A percentile compares a stretch with the other conserved stretches of the same genome.
phyloP scores from a whole-genome alignment of 2,888 invertebrate genomes.

The Leucozona laternaria region DNA sequence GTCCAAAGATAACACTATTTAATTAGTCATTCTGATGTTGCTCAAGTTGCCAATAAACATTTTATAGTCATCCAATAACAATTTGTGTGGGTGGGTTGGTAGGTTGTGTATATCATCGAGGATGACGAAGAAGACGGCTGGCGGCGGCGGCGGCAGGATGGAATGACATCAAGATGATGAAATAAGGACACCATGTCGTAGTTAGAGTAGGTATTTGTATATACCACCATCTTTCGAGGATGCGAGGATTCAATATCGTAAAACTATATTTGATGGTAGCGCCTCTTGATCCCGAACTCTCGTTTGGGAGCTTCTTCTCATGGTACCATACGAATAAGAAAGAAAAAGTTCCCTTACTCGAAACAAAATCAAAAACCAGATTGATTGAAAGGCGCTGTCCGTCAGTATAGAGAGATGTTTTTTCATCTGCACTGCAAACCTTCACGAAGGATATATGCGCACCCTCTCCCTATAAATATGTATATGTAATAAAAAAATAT shows the following conservation, averaged over 20 bases:
- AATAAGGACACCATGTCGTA: slow-evolving; percentile 58
- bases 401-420: slow-evolving; percentile 31
- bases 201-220: background rate
- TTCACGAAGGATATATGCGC: slow-evolving; percentile 14
- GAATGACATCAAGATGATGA: slow-evolving; percentile 24
- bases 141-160: background rate
- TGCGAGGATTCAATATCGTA: slow-evolving; percentile 71
- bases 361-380: slow-evolving; percentile 70
- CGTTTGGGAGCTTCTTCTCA: background rate
- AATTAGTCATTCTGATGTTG: slow-evolving; percentile 76
- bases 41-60: slow-evolving; percentile 75
- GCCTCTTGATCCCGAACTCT: slow-evolving; percentile 60
- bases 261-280: slow-evolving; percentile 69
- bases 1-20: slow-evolving; percentile 71
- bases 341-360: slow-evolving; percentile 13
- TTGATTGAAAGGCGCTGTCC: slow-evolving; percentile 70
- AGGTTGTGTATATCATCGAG: background rate
- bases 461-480: background rate
- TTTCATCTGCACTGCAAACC: background rate
- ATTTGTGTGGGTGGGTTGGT: slow-evolving; percentile 56
- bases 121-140: background rate
- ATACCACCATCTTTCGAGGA: slow-evolving; percentile 5
- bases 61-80: slow-evolving; percentile 76
- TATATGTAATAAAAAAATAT: slow-evolving; percentile 47
- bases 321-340: background rate